Evolutionary conservation across 2,888 invertebrate genomes (phyloP).

Genomic region (Oasisia sp.): DNA sequence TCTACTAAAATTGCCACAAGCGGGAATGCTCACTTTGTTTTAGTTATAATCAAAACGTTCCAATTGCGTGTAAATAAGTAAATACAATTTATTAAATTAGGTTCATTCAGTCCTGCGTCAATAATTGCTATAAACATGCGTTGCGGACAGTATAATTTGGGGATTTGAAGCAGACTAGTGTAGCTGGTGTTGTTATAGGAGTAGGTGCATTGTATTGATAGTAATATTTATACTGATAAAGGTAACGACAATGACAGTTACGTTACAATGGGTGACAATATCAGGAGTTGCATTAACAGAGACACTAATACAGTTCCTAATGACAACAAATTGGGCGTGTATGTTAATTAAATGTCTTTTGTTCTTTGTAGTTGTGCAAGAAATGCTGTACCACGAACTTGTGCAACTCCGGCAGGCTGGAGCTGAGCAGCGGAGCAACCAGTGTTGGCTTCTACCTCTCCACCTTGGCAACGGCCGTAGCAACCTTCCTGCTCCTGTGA

Average conservation of each 20-base stretch:
- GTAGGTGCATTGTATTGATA: too few species aligned
- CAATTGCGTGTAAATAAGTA: too few species aligned
- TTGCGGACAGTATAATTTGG: too few species aligned
- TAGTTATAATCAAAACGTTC: too few species aligned
- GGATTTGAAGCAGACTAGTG: too few species aligned
- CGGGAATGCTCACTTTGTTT: too few species aligned
- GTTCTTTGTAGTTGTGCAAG: neutral
- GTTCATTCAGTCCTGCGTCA: too few species aligned
- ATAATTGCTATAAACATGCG: too few species aligned
- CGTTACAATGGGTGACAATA: neutral
- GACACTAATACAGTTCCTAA: neutral
- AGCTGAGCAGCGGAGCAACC: neutral
- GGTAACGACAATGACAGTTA: neutral
- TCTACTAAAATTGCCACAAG: too few species aligned
- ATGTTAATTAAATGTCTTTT: neutral
- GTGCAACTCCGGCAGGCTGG: constrained; percentile 4
- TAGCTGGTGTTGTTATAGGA: too few species aligned
- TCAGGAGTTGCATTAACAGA: neutral
- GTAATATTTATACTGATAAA: neutral
- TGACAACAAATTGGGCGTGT: neutral
- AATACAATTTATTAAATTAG: too few species aligned
- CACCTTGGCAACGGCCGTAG: neutral
- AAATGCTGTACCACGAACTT: neutral
- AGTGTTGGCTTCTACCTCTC: neutral
- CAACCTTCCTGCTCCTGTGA: neutral